Conservation (phyloP, 2,113 vertebrate genomes). For the Oryzias celebensis region DNA sequence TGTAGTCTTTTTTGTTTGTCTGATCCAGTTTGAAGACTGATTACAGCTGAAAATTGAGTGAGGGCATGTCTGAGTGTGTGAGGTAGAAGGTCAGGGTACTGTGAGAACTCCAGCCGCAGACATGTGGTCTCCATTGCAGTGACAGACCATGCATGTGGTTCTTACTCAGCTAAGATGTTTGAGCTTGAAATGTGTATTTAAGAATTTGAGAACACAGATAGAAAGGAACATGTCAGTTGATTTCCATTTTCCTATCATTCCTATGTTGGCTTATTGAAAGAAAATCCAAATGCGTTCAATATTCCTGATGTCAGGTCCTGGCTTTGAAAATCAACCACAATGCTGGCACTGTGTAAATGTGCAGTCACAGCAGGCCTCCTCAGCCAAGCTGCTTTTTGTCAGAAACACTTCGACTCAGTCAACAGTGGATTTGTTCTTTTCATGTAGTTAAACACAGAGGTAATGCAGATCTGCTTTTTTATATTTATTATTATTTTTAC, state of each 20-base stretch:
- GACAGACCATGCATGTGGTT: constrained; percentile 63
- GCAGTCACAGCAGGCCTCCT: too few species aligned
- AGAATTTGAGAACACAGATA: constrained; percentile 7
- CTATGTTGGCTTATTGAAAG: constrained; percentile 19
- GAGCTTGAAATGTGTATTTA: constrained; percentile 21
- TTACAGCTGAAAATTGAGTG: constrained; percentile 7
- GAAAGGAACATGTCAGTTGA: constrained; percentile 14
- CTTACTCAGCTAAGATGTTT: constrained; percentile 37
- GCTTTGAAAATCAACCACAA: too few species aligned
- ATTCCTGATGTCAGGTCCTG: too few species aligned
- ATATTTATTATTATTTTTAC: too few species aligned
- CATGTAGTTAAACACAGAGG: too few species aligned
- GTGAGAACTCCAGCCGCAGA: constrained; percentile 64
- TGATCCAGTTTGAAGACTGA: constrained; percentile 29
- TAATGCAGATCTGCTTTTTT: too few species aligned
- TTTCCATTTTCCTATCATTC: constrained; percentile 25
- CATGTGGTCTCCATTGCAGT: constrained; percentile 72
- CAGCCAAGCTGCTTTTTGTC: too few species aligned
- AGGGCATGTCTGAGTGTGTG: constrained; percentile 10
- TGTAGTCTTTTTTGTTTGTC: constrained; percentile 14
- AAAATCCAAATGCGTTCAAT: not conserved
- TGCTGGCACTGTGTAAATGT: too few species aligned
- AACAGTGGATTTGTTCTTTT: too few species aligned
- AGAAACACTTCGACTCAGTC: too few species aligned
- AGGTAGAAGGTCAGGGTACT: constrained; percentile 47